Conservation (phyloP, 2,797 vertebrate genomes). For the Cirrhinus mrigala region DNA sequence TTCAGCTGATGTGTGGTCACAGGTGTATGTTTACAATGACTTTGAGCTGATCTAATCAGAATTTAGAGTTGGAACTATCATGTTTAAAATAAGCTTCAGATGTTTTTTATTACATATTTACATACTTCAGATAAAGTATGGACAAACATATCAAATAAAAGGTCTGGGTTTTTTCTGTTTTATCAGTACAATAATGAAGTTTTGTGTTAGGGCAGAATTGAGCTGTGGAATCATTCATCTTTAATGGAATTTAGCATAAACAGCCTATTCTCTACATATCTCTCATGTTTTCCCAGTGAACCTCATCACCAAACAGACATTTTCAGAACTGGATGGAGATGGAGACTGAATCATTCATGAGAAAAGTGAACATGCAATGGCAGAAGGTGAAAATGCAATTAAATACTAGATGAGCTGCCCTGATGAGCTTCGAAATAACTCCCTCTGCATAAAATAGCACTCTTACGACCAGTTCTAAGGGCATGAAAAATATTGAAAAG, state of each 20-base stretch:
- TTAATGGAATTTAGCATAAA: conserved; percentile 74
- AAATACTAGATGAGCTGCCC: conserved; percentile 19
- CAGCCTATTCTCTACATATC: conserved; percentile 65
- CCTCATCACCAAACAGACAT: conserved; percentile 68
- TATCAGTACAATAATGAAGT: background rate
- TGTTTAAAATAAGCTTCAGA: background rate
- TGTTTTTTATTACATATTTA: background rate
- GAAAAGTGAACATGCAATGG: conserved; percentile 47
- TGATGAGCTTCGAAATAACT: conserved; percentile 4
- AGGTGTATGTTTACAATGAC: background rate
- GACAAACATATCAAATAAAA: background rate
- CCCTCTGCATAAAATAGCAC: background rate
- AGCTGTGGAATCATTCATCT: conserved; percentile 71
- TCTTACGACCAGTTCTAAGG: background rate
- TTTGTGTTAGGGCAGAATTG: conserved; percentile 56
- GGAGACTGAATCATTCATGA: conserved; percentile 71
- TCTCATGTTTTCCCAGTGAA: conserved; percentile 61
- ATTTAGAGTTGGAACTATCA: background rate
- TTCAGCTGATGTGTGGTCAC: background rate
- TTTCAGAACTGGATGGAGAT: conserved; percentile 54
- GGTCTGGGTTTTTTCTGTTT: background rate
- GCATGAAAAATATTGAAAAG: background rate
- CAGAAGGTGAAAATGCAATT: background rate
- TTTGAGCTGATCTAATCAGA: background rate
- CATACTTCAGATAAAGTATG: background rate